Base-by-base conservation (phyloP, 2,797 vertebrate genomes). In the Choloepus didactylus region DNA sequence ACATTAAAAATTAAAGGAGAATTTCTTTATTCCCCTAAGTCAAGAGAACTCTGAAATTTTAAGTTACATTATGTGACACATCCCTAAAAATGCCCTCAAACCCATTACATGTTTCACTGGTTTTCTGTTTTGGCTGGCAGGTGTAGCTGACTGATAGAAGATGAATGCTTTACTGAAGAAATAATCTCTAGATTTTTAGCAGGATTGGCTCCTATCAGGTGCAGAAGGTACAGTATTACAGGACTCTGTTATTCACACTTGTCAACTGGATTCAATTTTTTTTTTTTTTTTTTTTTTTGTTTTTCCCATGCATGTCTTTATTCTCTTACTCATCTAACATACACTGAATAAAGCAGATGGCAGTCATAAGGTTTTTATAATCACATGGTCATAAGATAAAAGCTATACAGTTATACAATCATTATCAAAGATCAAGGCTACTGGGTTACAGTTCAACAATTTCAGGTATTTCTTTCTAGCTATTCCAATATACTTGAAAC, bases 21-120 rank as follows among this genome's bases (percentile, higher is more conserved):
- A 80, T 31, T 66, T 79, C 9, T 54, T 89, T 44, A 49, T 72
- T 76, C 11, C 66, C 5, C 35, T 54, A 59, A 35, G 23, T 87
- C 51, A 70, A 41, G 44, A 91, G 73, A 93, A 72, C 35, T 62
- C 4, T 69, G 51, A 81, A 51, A 62, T 35, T 35, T 51, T 54
- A 38, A 19, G 54, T 29, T 79, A 46, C 76, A 38, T 51, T n/a
- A 87, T 49, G 25, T 72, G 59, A 87, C 44, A 49, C 10, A 82
- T 82, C 31, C 35, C n/a, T 87, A 9, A 31, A 76, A 82, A 46
- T 82, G 67, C 86, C 62, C 41, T 89, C 64, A 95, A 92, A 72
- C 46, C 38, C 46, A 86, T 76, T 66, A 84, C 23, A 73, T 1
- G 0, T 59, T 77, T 76, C 18, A 44, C 18, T 25, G 72, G 23